phyloP scores from a whole-genome alignment of 1,140 invertebrate genomes.

The Lepidotrigona ventralis region DNA sequence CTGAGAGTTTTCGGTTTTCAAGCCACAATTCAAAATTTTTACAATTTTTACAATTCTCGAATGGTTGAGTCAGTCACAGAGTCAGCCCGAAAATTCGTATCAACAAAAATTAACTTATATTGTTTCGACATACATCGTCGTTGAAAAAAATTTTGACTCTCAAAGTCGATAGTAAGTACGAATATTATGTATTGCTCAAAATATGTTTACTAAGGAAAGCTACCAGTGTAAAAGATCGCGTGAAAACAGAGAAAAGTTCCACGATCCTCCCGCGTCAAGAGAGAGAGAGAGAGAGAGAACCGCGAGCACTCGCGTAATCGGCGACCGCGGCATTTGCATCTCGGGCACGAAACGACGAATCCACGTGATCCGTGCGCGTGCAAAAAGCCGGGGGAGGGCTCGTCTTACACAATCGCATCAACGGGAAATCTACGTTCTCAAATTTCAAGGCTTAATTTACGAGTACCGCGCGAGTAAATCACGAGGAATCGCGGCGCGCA shows the following conservation, averaged over 20 bases:
- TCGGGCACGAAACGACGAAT: slow-evolving; percentile 48
- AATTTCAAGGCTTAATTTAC: slow-evolving; percentile 54
- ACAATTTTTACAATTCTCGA: background rate
- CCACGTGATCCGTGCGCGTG: slow-evolving; percentile 25
- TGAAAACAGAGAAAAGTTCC: background rate
- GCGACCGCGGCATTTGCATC: slow-evolving; percentile 37
- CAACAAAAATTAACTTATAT: no score
- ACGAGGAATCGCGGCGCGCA: slow-evolving; percentile 24
- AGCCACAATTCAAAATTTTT: background rate
- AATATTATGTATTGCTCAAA: background rate
- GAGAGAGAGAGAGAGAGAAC: background rate
- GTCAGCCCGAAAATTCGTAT: no score
- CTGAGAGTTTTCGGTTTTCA: no score
- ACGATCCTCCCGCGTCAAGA: background rate
- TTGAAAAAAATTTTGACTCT: no score
- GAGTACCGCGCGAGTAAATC: slow-evolving; percentile 43
- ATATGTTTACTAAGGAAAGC: background rate
- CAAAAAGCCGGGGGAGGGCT: slow-evolving; percentile 29
- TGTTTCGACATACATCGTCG: no score
- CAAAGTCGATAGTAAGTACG: no score
- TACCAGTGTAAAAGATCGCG: no score
- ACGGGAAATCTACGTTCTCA: slow-evolving; percentile 51
- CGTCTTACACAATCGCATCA: slow-evolving; percentile 51
- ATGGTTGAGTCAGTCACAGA: no score
- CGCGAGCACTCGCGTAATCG: slow-evolving; percentile 28